Conservation (phyloP, 1,140 invertebrate species). For the Subanguina moxae region DNA sequence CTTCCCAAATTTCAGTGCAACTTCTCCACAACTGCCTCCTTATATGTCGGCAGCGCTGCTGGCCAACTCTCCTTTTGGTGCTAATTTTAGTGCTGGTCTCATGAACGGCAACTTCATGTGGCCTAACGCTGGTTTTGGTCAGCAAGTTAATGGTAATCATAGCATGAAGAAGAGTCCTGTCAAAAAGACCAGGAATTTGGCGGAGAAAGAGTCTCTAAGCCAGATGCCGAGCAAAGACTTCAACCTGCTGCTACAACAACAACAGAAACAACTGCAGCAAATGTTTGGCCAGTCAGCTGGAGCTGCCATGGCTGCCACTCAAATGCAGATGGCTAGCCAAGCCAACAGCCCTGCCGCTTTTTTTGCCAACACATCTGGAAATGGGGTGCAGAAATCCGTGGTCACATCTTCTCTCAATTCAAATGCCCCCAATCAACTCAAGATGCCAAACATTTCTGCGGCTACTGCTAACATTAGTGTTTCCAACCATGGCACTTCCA, state of each 20-base stretch:
- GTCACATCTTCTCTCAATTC: not conserved
- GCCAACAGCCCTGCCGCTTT: not conserved
- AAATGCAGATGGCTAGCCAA: not conserved
- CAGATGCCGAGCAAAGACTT: not conserved
- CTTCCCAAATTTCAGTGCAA: too few species aligned
- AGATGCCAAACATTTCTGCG: not conserved
- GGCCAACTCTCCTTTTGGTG: too few species aligned
- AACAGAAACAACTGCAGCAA: not conserved
- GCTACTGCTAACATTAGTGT: too few species aligned
- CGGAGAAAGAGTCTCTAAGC: not conserved
- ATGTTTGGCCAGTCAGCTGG: not conserved
- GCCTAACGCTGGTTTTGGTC: not conserved
- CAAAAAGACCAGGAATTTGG: not conserved
- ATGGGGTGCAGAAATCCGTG: not conserved
- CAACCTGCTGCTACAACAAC: not conserved
- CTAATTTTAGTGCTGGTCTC: too few species aligned
- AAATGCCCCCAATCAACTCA: constrained; percentile 1
- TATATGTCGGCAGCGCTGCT: too few species aligned
- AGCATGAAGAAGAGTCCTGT: not conserved
- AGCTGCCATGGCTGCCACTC: not conserved
- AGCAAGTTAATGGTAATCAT: too few species aligned
- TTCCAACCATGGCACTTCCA: too few species aligned
- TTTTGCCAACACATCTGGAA: not conserved
- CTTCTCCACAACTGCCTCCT: too few species aligned
- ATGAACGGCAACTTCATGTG: constrained; percentile 1